phyloP scores from a whole-genome alignment of 2,888 invertebrate genomes.

The Trichogramma evanescens region DNA sequence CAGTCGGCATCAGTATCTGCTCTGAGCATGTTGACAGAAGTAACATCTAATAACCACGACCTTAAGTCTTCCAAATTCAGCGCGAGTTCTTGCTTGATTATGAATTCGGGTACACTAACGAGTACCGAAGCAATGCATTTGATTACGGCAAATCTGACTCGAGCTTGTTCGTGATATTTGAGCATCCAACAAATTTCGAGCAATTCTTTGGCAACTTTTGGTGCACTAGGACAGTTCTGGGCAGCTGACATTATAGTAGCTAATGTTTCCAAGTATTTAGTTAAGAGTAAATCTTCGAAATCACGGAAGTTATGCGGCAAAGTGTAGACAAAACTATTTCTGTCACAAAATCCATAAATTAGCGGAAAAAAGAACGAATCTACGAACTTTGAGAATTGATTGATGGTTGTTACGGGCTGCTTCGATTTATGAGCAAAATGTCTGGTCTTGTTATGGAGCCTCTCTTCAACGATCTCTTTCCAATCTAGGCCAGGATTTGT shows the following conservation, averaged over 20 bases:
- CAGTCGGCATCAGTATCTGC: constrained; percentile 63
- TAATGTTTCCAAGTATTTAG: constrained; percentile 63
- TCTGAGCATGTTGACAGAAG: constrained; percentile 50
- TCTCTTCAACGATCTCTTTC: constrained; percentile 60
- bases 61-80: constrained; percentile 60
- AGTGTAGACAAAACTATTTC: constrained; percentile 50
- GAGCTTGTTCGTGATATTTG: constrained; percentile 60
- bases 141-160: constrained; percentile 61
- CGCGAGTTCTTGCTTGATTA: constrained; percentile 56
- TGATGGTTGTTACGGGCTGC: constrained; percentile 50
- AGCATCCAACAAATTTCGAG: constrained; percentile 62
- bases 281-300: constrained; percentile 60
- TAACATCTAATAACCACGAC: constrained; percentile 60
- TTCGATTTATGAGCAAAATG: constrained; percentile 50
- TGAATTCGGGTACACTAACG: constrained; percentile 54
- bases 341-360: constrained; percentile 59
- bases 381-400: constrained; percentile 67
- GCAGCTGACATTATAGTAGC: constrained; percentile 61
- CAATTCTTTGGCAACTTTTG: constrained; percentile 64
- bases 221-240: constrained; percentile 60
- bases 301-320: constrained; percentile 53
- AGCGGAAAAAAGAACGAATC: constrained; percentile 80
- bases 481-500: constrained; percentile 25
- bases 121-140: constrained; percentile 61
- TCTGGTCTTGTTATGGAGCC: constrained; percentile 68